Conservation (phyloP, 2,113 vertebrate species). For the Tretioscincus oriximinensis region DNA sequence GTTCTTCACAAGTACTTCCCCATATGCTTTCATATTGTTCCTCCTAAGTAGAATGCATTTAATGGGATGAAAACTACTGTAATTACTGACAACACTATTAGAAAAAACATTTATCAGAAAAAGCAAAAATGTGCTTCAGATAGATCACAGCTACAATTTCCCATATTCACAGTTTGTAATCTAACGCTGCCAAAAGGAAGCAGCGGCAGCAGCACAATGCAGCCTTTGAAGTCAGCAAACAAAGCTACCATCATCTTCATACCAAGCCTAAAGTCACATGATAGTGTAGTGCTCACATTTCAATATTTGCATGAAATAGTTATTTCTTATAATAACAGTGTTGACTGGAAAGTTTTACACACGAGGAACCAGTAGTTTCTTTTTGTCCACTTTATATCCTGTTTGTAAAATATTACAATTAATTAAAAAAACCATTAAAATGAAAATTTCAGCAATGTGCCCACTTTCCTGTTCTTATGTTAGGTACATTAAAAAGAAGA, state of each 20-base stretch:
- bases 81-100: neutral
- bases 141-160: neutral
- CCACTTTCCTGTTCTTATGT: neutral
- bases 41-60: neutral
- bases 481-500: neutral
- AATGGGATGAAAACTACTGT: neutral
- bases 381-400: neutral
- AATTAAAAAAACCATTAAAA: neutral
- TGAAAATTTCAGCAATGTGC: neutral
- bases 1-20: neutral
- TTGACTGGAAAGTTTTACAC: neutral
- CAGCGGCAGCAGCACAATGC: neutral
- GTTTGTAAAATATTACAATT: neutral
- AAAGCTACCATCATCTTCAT: neutral
- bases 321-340: no score
- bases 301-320: no score
- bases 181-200: neutral
- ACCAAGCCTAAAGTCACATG: no score
- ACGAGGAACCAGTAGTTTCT: neutral
- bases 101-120: neutral
- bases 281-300: no score
- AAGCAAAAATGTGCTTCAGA: neutral
- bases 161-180: no score
- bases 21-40: neutral
- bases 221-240: neutral